Percentiles rank a stretch among this genome's conserved stretches.
Evolutionary conservation across 2,797 vertebrate genomes (phyloP).

Genomic region (Anomalospiza imberbis): DNA sequence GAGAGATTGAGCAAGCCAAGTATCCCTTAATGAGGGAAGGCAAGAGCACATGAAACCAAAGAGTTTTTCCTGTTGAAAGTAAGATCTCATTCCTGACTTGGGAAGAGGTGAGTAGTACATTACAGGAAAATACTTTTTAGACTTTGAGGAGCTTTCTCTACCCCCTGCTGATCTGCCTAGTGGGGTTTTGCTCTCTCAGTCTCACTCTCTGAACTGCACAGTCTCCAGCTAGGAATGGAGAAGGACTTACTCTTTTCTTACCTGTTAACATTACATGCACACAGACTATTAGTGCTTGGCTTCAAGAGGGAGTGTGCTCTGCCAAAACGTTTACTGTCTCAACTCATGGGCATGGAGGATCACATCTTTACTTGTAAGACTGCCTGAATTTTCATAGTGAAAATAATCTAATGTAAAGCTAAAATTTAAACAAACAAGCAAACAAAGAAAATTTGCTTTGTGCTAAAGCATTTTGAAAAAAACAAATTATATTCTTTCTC

Average conservation of each 20-base stretch:
- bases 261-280: background rate
- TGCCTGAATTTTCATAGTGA: background rate
- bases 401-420: background rate
- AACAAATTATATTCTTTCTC: background rate
- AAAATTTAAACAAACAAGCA: background rate
- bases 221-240: background rate
- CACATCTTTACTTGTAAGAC: background rate
- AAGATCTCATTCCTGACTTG: background rate
- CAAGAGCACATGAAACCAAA: background rate
- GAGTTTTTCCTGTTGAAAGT: background rate
- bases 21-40: background rate
- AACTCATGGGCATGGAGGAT: background rate
- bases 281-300: background rate
- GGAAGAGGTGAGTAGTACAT: background rate
- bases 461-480: background rate
- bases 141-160: background rate
- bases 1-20: background rate
- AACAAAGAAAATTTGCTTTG: background rate
- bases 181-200: slow-evolving; percentile 3
- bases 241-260: background rate
- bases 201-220: slow-evolving; percentile 1
- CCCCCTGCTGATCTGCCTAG: slow-evolving; percentile 21
- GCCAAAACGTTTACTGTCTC: background rate
- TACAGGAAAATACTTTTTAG: background rate
- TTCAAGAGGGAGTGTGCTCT: background rate